Evolutionary conservation across 1,140 invertebrate species (phyloP), one percentile per base, ranked within the genome.

Genomic region (Cydia strobilella): DNA sequence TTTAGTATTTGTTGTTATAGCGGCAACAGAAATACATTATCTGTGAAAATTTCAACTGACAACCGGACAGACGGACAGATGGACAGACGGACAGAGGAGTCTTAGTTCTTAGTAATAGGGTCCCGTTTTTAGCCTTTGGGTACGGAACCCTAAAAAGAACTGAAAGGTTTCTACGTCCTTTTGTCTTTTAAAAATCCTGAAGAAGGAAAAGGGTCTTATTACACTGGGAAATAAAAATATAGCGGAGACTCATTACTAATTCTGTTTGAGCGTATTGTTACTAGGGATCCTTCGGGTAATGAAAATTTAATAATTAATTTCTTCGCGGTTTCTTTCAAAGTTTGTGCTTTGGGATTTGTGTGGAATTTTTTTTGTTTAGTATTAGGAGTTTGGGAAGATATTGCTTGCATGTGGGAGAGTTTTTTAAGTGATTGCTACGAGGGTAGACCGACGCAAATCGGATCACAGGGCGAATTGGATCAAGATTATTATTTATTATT

Each of bases 171-270:
- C 9, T 59, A 59, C 23, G 20, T 59, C 20, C 20, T 59, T 59
- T 59, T 12, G 54, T 59, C 18, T 59, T 59, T 59, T 1, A n/a
- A 23, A 84, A 84, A 83, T 85, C 84, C 84, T 77, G 79, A 74
- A 76, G 63, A 65, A 74, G 59, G 79, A 76, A 80, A 81, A 81
- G 75, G 74, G 74, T 77, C 78, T 75, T 77, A 82, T 81, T 82
- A 82, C 82, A 82, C 82, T 78, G 78, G 76, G 74, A 76, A 81
- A 81, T 80, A 82, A 84, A 82, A 82, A 82, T 84, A 82, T 80
- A 79, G 81, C 72, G 78, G 75, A 76, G 74, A 76, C 23, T 84
- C 79, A 81, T 85, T 82, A 79, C 76, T 82, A 85, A 83, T 86
- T 86, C 82, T 73, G 76, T 84, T 82, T 86, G 81, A 59, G 54